Conservation (phyloP, 2,888 invertebrate species). For the Campopleginae sp. region DNA sequence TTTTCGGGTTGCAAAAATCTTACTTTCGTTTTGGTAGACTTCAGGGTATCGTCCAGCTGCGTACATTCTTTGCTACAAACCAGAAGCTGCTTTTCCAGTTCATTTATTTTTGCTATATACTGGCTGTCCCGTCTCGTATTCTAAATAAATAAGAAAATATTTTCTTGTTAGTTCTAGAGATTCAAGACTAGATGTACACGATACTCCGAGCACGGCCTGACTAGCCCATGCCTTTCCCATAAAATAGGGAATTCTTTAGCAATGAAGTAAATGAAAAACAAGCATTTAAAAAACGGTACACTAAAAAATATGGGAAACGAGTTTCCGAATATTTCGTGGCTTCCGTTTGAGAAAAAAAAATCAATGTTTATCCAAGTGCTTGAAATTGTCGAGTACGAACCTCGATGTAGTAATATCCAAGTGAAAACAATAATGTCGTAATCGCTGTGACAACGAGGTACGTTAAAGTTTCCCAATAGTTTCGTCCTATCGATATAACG, state of each 20-base stretch:
- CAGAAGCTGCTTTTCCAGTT: slow-evolving; percentile 87
- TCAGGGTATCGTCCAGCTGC: slow-evolving; percentile 85
- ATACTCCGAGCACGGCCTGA: too few species aligned
- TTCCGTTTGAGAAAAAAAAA: not conserved
- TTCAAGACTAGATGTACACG: not conserved
- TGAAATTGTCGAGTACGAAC: slow-evolving; percentile 73
- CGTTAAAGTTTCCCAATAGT: slow-evolving; percentile 84
- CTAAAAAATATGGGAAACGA: not conserved
- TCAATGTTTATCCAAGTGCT: not conserved
- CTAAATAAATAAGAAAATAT: slow-evolving; percentile 70
- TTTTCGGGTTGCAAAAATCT: slow-evolving; percentile 43
- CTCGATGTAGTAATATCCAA: slow-evolving; percentile 92
- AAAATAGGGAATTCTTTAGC: not conserved
- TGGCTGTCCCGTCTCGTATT: slow-evolving; percentile 89
- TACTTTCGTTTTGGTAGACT: slow-evolving; percentile 81
- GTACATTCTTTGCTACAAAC: slow-evolving; percentile 86
- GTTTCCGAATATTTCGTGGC: not conserved
- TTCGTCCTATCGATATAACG: slow-evolving; percentile 69
- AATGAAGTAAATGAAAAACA: not conserved
- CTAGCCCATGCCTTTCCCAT: too few species aligned
- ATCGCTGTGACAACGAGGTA: slow-evolving; percentile 89
- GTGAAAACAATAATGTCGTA: slow-evolving; percentile 90
- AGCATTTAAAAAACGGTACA: not conserved
- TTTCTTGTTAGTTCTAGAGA: not conserved
- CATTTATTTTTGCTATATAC: slow-evolving; percentile 89